Base-by-base conservation (phyloP, 2,888 invertebrate species). In the Spodoptera littoralis region DNA sequence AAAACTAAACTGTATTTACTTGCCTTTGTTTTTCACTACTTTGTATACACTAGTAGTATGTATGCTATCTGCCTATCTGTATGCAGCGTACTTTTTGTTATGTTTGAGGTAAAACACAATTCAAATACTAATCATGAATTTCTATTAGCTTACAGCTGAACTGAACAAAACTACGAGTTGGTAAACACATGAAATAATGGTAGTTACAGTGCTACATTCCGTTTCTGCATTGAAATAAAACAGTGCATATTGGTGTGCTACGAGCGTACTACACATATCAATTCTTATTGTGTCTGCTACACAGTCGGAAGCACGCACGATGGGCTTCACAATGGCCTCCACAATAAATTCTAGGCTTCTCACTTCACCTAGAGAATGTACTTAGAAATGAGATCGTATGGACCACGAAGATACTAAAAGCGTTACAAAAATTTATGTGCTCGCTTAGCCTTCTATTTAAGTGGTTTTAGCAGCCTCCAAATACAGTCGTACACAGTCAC, bases 281-380 rank as follows among this genome's bases (percentile, higher is more conserved):
- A 79, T 84, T 84, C 77, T 79, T 82, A 82, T 83, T 84, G 84
- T 80, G 73, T 73, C 75, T 74, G 68, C 50, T 68, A 51, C 63
- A 77, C 78, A 76, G 69, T 68, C 77, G 85, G 82, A 82, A 81
- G 73, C 81, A 78, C 83, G 79, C 79, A 81, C 71, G 73, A 77
- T 66, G 68, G 66, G 60, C 70, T 55, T 65, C 70, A 78, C 76
- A 79, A 82, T 79, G 60, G 73, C 53, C 45, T 18, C 50, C 52
- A 68, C 64, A 68, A 66, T 78, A 69, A 80, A 77, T 79, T 69
- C 70, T 69, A 65, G 54, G 36, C 65, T 69, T 62, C 68, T 60
- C 69, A 70, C 74, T 56, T 66, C 60, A 62, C 56, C 51, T 59
- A 59, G 18, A 42, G 24, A 46, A 52, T 60, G 50, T 57, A 57